Conservation (phyloP, 1,140 invertebrate genomes). For the Drosophila athabasca region DNA sequence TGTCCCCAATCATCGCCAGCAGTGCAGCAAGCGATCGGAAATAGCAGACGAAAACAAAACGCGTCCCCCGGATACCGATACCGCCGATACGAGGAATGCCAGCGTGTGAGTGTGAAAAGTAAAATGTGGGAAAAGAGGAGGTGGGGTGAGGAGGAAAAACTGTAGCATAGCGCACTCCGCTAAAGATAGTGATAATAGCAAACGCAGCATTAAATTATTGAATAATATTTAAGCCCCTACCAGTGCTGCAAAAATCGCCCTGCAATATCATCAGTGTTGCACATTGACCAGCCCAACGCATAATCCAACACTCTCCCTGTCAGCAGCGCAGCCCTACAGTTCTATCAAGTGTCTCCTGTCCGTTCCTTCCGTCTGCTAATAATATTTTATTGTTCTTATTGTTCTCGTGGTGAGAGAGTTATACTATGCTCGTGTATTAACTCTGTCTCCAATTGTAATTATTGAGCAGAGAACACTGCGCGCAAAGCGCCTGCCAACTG, state of each 20-base stretch:
- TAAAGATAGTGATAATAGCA: conserved; percentile 69
- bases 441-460: conserved; percentile 25
- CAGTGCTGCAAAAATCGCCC: conserved; percentile 28
- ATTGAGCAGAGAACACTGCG: not conserved
- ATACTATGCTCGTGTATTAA: no score
- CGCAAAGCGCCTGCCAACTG: conserved; percentile 8
- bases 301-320: conserved; percentile 14
- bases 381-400: conserved; percentile 28
- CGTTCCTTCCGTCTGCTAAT: not conserved
- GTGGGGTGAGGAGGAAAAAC: conserved; percentile 51
- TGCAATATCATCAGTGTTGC: conserved; percentile 38
- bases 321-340: not conserved
- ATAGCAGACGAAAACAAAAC: conserved; percentile 70
- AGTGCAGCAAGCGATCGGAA: conserved; percentile 21
- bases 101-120: conserved; percentile 42
- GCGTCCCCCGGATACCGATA: conserved; percentile 33
- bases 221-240: conserved; percentile 67
- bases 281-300: conserved; percentile 32
- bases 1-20: conserved; percentile 23
- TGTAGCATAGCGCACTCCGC: conserved; percentile 55
- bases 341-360: conserved; percentile 6
- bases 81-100: conserved; percentile 62
- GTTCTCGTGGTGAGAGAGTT: conserved; percentile 22
- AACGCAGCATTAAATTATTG: conserved; percentile 59
- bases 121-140: conserved; percentile 51